Conservation (phyloP, 1,140 invertebrate species). For the Hylyphantes graminicola region DNA sequence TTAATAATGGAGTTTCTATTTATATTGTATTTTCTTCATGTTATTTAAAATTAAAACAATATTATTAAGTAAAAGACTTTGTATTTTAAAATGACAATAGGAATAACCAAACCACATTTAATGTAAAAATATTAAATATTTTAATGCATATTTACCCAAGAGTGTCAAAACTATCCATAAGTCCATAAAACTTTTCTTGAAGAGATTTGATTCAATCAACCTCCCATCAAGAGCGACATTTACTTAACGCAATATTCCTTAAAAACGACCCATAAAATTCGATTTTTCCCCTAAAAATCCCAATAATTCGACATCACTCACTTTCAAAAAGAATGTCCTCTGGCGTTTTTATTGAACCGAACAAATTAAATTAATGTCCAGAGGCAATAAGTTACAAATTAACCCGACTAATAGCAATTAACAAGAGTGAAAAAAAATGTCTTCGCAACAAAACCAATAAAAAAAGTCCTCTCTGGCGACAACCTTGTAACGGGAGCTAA, state of each 20-base stretch:
- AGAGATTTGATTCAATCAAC: conserved; percentile 26
- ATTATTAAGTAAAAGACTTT: too few species aligned
- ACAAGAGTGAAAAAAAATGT: conserved; percentile 11
- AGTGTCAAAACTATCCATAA: too few species aligned
- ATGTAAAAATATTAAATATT: too few species aligned
- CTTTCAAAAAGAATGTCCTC: neutral
- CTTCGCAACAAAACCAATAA: neutral
- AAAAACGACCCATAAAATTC: conserved; percentile 26
- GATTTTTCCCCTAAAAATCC: conserved; percentile 8
- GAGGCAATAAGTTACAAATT: conserved; percentile 46
- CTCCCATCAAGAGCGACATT: neutral
- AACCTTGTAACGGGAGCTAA: neutral
- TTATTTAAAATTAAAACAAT: too few species aligned
- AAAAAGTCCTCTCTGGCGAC: neutral
- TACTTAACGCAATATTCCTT: neutral
- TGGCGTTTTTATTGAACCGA: conserved; percentile 23
- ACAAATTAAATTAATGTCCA: conserved; percentile 39
- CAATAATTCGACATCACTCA: neutral
- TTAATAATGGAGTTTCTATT: too few species aligned
- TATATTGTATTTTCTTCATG: too few species aligned
- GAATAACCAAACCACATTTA: too few species aligned
- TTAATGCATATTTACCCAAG: too few species aligned
- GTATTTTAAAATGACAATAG: too few species aligned
- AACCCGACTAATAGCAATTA: conserved; percentile 44
- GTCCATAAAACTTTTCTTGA: neutral